These are phyloP conservation scores for Adoxophyes honmai DNA, from an alignment of 1,140 invertebrate genomes.

Conservation along the genomic window DNA sequence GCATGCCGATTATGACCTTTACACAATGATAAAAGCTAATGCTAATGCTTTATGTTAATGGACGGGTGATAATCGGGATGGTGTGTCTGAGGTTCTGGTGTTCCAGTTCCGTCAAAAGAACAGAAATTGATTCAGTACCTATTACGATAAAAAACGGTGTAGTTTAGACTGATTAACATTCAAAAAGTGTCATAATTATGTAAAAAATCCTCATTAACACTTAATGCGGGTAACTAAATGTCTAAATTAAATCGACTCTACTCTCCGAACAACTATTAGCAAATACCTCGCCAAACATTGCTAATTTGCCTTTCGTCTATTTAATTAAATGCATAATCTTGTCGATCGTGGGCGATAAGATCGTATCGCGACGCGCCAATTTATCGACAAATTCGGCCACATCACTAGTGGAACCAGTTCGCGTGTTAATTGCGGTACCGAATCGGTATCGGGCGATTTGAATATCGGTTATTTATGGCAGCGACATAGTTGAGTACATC, in stretches of 20 bases:
- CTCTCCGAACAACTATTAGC: neutral
- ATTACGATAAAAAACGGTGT: no score
- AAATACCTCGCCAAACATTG: neutral
- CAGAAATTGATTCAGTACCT: no score
- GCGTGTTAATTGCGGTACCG: constrained; percentile 71
- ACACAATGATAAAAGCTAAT: no score
- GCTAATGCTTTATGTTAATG: no score
- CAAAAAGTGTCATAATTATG: no score
- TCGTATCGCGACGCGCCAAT: neutral
- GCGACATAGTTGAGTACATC: constrained; percentile 53
- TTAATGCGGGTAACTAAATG: neutral
- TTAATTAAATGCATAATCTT: neutral
- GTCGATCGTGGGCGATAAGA: neutral
- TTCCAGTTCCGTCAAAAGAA: no score
- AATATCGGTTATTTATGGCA: constrained; percentile 71
- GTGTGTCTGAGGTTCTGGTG: no score
- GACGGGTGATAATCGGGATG: no score
- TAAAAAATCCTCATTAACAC: no score
- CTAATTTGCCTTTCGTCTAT: neutral
- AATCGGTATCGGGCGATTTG: constrained; percentile 71
- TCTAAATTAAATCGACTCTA: neutral
- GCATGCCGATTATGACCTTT: no score
- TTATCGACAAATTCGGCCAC: constrained; percentile 22
- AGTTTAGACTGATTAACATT: no score
- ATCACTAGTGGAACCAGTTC: constrained; percentile 63